Evolutionary conservation across 2,797 vertebrate genomes (phyloP).

Genomic region (Danio jaintianensis): DNA sequence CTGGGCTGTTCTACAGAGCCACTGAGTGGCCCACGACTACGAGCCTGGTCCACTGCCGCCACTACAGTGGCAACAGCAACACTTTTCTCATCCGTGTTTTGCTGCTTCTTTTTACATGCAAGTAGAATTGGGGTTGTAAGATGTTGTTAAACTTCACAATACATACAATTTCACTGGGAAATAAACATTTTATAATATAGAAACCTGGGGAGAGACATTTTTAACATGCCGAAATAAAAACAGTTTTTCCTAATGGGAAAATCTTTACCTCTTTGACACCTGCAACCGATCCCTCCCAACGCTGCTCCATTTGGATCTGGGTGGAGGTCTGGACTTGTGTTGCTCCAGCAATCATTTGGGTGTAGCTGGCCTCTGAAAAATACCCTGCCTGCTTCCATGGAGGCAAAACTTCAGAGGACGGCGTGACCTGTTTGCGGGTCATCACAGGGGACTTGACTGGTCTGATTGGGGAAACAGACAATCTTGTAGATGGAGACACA

Average conservation of each 20-base stretch:
- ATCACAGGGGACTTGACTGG: constrained; percentile 91
- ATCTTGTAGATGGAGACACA: constrained; percentile 87
- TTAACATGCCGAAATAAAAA: constrained; percentile 28
- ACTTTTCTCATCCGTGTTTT: constrained; percentile 63
- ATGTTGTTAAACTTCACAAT: constrained; percentile 32
- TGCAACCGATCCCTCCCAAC: constrained; percentile 80
- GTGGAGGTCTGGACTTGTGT: constrained; percentile 76
- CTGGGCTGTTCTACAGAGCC: constrained; percentile 77
- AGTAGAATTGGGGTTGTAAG: constrained; percentile 55
- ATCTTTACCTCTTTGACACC: constrained; percentile 83
- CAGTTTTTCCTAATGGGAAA: neutral
- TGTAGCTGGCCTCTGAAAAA: constrained; percentile 80
- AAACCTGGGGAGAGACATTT: neutral
- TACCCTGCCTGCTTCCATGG: constrained; percentile 93
- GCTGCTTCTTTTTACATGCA: constrained; percentile 64
- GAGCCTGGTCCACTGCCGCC: constrained; percentile 73
- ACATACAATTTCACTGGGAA: constrained; percentile 4
- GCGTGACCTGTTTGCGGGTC: constrained; percentile 78
- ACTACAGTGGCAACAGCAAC: constrained; percentile 69
- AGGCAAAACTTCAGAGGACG: constrained; percentile 85
- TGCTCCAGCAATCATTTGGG: constrained; percentile 76
- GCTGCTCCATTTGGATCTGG: constrained; percentile 81
- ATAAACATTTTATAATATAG: neutral
- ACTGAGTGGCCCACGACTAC: constrained; percentile 70
- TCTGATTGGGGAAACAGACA: constrained; percentile 92